Percentiles rank a stretch among this genome's conserved stretches.
phyloP scores from a whole-genome alignment of 2,888 invertebrate genomes.

The Drosophila siamana region DNA sequence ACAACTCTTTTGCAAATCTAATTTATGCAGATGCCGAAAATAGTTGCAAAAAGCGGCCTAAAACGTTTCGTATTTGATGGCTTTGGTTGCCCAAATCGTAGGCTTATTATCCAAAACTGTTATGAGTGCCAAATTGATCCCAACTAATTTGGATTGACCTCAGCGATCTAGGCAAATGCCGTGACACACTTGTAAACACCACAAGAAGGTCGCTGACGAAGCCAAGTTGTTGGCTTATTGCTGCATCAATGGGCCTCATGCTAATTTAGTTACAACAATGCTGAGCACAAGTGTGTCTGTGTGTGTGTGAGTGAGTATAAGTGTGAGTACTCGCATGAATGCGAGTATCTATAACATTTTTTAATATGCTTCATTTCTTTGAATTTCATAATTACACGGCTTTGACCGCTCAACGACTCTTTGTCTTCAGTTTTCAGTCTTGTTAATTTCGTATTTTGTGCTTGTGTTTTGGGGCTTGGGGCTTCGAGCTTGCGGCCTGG shows the following conservation, averaged over 20 bases:
- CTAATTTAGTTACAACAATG: conserved; percentile 4
- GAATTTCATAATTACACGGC: conserved; percentile 80
- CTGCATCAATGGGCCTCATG: not conserved
- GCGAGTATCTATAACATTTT: conserved; percentile 57
- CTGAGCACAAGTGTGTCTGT: not conserved
- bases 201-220: not conserved
- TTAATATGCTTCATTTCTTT: conserved; percentile 74
- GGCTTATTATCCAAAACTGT: not conserved
- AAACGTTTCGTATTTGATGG: too few species aligned
- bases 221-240: not conserved
- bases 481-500: too few species aligned
- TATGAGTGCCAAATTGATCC: not conserved
- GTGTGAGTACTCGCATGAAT: conserved; percentile 25
- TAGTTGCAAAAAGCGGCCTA: too few species aligned
- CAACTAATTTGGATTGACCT: not conserved
- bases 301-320: not conserved
- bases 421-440: conserved; percentile 14
- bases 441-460: not conserved
- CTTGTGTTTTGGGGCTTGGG: not conserved
- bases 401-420: conserved; percentile 77
- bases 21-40: too few species aligned
- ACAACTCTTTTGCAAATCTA: too few species aligned
- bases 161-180: not conserved
- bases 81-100: too few species aligned
- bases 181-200: conserved; percentile 9